These are phyloP conservation scores for Drosophila persimilis DNA, from an alignment of 1,140 invertebrate genomes.

Conservation along the genomic window DNA sequence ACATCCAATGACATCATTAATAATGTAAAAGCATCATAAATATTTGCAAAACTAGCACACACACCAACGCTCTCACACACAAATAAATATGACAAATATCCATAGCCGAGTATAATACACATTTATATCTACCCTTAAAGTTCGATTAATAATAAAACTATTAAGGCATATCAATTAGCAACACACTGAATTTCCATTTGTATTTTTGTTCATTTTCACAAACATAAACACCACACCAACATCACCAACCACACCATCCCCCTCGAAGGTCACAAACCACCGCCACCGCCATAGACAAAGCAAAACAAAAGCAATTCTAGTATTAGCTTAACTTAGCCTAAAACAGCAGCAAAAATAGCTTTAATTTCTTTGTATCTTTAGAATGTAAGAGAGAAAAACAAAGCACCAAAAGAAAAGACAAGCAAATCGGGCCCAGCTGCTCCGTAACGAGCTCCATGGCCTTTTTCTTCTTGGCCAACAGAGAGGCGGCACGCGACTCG, in stretches of 20 bases:
- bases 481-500: too few relatives aligned
- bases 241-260: too few relatives aligned
- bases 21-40: slow-evolving; percentile 54
- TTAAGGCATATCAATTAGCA: slow-evolving; percentile 52
- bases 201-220: slow-evolving; percentile 33
- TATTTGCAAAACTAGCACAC: slow-evolving; percentile 42
- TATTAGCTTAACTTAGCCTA: too few relatives aligned
- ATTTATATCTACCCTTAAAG: slow-evolving; percentile 23
- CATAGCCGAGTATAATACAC: neutral
- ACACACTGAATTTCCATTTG: slow-evolving; percentile 10
- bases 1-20: slow-evolving; percentile 62
- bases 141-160: slow-evolving; percentile 33
- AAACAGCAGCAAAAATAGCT: too few relatives aligned
- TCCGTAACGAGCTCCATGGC: too few relatives aligned
- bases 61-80: slow-evolving; percentile 6
- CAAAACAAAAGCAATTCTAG: too few relatives aligned
- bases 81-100: slow-evolving; percentile 14
- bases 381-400: slow-evolving; percentile 50
- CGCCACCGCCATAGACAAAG: too few relatives aligned
- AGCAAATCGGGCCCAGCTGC: slow-evolving; percentile 14
- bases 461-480: too few relatives aligned
- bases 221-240: neutral
- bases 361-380: slow-evolving; percentile 34
- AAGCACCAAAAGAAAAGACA: slow-evolving; percentile 23
- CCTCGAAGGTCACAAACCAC: too few relatives aligned